Conservation (phyloP, 2,797 vertebrate species). For the Hippoglossus hippoglossus region DNA sequence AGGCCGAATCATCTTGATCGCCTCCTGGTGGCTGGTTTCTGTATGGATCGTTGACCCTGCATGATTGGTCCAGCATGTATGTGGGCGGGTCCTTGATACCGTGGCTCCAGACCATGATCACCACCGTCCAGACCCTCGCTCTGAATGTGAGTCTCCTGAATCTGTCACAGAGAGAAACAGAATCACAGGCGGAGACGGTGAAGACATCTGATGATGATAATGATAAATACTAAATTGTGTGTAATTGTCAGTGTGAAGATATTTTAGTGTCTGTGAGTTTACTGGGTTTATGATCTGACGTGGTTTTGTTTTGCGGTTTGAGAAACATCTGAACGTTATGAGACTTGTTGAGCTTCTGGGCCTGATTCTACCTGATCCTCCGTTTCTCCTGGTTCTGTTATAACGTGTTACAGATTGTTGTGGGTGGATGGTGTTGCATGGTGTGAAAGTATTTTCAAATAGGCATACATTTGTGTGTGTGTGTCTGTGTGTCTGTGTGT, state of each 20-base stretch:
- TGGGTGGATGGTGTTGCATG: conserved; percentile 71
- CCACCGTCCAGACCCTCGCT: too few relatives aligned
- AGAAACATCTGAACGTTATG: conserved; percentile 14
- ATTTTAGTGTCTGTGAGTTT: too few relatives aligned
- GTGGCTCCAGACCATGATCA: too few relatives aligned
- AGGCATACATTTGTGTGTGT: conserved; percentile 44
- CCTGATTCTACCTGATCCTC: conserved; percentile 30
- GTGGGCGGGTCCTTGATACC: too few relatives aligned
- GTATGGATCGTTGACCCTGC: too few relatives aligned
- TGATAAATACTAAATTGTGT: neutral
- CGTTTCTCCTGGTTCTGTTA: conserved; percentile 14
- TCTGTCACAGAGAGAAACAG: neutral
- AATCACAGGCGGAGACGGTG: neutral
- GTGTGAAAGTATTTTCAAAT: conserved; percentile 60
- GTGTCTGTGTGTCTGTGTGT: conserved; percentile 20
- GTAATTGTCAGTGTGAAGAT: conserved; percentile 2
- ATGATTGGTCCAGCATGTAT: too few relatives aligned
- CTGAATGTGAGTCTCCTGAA: too few relatives aligned
- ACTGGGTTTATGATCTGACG: too few relatives aligned
- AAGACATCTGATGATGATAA: too few relatives aligned
- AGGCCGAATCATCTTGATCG: too few relatives aligned
- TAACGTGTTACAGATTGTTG: conserved; percentile 67
- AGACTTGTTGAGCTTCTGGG: conserved; percentile 38
- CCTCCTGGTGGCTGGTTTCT: too few relatives aligned
- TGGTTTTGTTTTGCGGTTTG: neutral